phyloP scores from a whole-genome alignment of 2,797 vertebrate species.

The Mormyrus proboscirostris region DNA sequence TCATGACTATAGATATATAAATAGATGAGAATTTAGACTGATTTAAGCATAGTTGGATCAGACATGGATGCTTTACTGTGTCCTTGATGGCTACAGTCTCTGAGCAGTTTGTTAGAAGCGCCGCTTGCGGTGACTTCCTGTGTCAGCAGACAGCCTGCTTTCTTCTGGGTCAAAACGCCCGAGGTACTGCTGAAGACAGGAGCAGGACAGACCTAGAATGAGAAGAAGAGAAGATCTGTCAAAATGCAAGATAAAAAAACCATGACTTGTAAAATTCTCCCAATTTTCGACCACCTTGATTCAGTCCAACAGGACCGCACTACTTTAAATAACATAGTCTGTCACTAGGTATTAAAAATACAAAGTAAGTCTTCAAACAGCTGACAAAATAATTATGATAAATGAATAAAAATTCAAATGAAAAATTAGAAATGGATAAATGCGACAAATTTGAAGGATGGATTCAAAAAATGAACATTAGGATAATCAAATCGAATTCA shows the following conservation, averaged over 20 bases:
- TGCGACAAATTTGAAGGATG: not conserved
- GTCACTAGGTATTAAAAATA: not conserved
- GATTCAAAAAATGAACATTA: not conserved
- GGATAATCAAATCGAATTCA: not conserved
- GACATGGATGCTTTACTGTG: not conserved
- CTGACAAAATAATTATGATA: not conserved
- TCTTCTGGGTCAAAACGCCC: not conserved
- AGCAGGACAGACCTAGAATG: not conserved
- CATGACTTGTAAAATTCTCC: not conserved
- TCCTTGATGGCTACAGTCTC: not conserved
- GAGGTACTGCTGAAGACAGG: not conserved
- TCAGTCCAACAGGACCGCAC: not conserved
- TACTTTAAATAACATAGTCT: not conserved
- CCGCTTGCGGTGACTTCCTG: not conserved
- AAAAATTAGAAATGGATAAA: not conserved
- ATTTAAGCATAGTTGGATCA: not conserved
- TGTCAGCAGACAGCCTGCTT: not conserved
- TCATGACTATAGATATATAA: not conserved
- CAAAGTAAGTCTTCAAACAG: not conserved
- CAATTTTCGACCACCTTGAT: not conserved
- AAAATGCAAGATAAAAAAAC: not conserved
- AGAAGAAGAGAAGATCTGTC: not conserved
- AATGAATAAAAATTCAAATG: not conserved
- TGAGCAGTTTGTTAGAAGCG: constrained; percentile 2
- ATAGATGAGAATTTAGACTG: not conserved